Conservation (phyloP, 2,888 invertebrate species). For the Drosophila macrothrix region DNA sequence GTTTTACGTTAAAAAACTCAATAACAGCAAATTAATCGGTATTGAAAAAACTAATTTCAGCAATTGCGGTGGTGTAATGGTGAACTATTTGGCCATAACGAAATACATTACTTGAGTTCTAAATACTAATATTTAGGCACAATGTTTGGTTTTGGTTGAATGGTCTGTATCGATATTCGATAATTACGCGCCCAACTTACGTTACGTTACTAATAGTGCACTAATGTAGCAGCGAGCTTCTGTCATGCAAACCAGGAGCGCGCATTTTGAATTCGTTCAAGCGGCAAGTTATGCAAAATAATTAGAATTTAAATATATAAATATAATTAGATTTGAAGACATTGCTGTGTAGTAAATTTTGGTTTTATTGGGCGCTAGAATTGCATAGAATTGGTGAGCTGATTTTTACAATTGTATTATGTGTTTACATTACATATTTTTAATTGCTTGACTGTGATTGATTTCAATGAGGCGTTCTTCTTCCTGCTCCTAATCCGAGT, state of each 20-base stretch:
- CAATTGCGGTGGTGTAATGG: neutral
- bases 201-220: conserved; percentile 6
- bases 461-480: conserved; percentile 23
- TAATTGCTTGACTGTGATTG: conserved; percentile 40
- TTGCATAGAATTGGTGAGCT: conserved; percentile 29
- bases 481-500: conserved; percentile 61
- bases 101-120: too few relatives aligned
- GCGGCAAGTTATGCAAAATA: too few relatives aligned
- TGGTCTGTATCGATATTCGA: conserved; percentile 7
- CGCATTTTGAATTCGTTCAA: conserved; percentile 1
- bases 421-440: conserved; percentile 11
- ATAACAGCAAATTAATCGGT: too few relatives aligned
- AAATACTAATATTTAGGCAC: neutral
- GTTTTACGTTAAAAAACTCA: neutral
- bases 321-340: neutral
- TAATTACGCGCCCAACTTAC: neutral
- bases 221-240: conserved; percentile 22
- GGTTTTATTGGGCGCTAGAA: conserved; percentile 42
- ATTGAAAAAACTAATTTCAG: neutral
- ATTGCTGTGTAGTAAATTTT: conserved; percentile 18
- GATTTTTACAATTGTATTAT: conserved; percentile 54
- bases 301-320: neutral
- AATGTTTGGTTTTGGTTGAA: neutral
- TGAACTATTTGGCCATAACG: neutral
- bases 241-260: neutral